phyloP scores from a whole-genome alignment of 2,797 vertebrate genomes.

The Lycodopsis pacificus region DNA sequence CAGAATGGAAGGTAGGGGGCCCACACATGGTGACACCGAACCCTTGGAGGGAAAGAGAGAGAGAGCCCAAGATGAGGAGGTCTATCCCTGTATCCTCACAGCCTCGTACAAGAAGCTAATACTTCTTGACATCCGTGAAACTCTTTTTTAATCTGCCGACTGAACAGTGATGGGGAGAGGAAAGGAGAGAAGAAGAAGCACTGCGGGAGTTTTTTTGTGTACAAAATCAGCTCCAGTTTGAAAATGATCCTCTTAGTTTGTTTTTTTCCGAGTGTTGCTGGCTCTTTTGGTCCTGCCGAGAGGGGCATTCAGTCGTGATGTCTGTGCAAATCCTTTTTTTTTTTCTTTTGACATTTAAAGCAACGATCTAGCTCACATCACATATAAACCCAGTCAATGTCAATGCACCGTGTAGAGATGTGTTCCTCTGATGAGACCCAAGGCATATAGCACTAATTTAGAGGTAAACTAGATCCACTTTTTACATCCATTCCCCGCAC shows the following conservation, averaged over 20 bases:
- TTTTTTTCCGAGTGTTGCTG: constrained; percentile 25
- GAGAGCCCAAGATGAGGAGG: constrained; percentile 33
- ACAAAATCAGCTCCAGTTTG: constrained; percentile 58
- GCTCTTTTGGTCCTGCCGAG: constrained; percentile 39
- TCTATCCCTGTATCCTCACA: constrained; percentile 51
- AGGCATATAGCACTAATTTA: constrained; percentile 19
- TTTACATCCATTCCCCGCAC: not conserved
- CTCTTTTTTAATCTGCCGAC: constrained; percentile 72
- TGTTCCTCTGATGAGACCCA: constrained; percentile 26
- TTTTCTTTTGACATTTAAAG: constrained; percentile 44
- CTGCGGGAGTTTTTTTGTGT: constrained; percentile 52
- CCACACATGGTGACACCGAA: not conserved
- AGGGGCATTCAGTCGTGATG: constrained; percentile 30
- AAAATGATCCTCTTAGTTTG: constrained; percentile 59
- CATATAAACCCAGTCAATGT: constrained; percentile 20
- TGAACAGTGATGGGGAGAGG: constrained; percentile 59
- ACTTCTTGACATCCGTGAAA: constrained; percentile 78
- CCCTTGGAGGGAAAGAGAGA: not conserved
- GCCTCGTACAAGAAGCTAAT: constrained; percentile 68
- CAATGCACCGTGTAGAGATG: constrained; percentile 4
- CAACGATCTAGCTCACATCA: constrained; percentile 25
- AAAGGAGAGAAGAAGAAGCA: constrained; percentile 29
- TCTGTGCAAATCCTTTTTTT: constrained; percentile 32
- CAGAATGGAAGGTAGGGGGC: constrained; percentile 12
- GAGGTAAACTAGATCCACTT: constrained; percentile 10